Base-by-base conservation (phyloP, 2,888 invertebrate genomes). In the Dorcus parallelipipedus region DNA sequence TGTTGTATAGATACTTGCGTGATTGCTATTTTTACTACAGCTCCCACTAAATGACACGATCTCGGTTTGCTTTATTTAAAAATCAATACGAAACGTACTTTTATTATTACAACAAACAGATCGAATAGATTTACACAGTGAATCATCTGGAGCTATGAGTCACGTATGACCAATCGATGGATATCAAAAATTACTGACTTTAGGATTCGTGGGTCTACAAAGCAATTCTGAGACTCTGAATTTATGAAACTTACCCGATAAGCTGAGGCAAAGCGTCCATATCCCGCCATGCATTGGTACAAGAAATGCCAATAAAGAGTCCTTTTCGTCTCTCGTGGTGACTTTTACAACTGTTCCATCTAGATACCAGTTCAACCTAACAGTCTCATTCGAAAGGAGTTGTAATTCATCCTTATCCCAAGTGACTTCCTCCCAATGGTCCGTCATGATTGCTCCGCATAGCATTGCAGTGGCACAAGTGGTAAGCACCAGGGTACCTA, bases 271-370 rank as follows among this genome's bases (percentile, higher is more conserved):
- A 76, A 91, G 84, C 20, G 89, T 94, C 95, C 91, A 95, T 71
- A 91, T 95, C 39, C 91, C 95, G n/a, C 91, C 93, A 69, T 90
- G 90, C 88, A 91, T 91, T 9, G 91, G 93, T 33, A 93, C 90
- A 58, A 94, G 78, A 78, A 93, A 91, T 39, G 88, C 87, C 10
- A 73, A 60, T 8, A 71, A 66, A 40, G 54, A n/a, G 38, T 59
- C 59, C 33, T 40, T 51, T 50, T 66, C 62, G 59, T 76, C 74
- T 68, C 68, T 69, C 48, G 74, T 75, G 9, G 75, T 69, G 7
- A 86, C 74, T 80, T 86, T 84, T 20, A 87, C 89, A 20, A 92
- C 91, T 65, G 86, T 86, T 9, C 87, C 89, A 64, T 91, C 88
- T 59, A 92, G 81, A 65, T 90, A 82, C 91, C 91, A 92, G 67